Evolutionary conservation across 2,888 invertebrate species (phyloP).

Genomic region (Plemyria rubiginata): DNA sequence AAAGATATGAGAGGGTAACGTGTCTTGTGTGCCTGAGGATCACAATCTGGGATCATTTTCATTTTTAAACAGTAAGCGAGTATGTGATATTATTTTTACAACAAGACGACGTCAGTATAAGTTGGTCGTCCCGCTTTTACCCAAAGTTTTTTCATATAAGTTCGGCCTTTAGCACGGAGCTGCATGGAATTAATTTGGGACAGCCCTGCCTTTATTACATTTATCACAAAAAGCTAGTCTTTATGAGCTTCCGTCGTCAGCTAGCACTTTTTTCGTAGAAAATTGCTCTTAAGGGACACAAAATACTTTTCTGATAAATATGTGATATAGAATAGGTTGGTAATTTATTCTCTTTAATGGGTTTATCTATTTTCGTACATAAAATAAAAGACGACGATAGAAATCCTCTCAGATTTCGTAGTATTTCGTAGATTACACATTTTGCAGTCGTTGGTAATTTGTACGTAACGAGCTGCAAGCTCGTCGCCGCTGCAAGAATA

Average conservation of each 20-base stretch:
- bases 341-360: background rate
- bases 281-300: background rate
- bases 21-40: too few relatives aligned
- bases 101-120: background rate
- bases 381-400: too few relatives aligned
- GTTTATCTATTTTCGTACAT: too few relatives aligned
- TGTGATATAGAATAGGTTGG: background rate
- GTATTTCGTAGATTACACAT: too few relatives aligned
- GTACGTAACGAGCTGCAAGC: too few relatives aligned
- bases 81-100: too few relatives aligned
- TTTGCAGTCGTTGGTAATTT: too few relatives aligned
- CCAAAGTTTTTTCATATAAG: slow-evolving; percentile 26
- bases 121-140: slow-evolving; percentile 3
- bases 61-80: too few relatives aligned
- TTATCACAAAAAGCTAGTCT: slow-evolving; percentile 4
- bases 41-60: too few relatives aligned
- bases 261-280: background rate
- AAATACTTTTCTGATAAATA: background rate
- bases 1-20: too few relatives aligned
- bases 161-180: slow-evolving; percentile 12
- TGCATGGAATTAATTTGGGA: slow-evolving; percentile 14
- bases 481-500: too few relatives aligned
- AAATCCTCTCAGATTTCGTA: too few relatives aligned
- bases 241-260: background rate
- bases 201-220: slow-evolving; percentile 12